These are phyloP conservation scores for Diarsia brunnea DNA, from an alignment of 2,888 invertebrate genomes.

Conservation along the genomic window DNA sequence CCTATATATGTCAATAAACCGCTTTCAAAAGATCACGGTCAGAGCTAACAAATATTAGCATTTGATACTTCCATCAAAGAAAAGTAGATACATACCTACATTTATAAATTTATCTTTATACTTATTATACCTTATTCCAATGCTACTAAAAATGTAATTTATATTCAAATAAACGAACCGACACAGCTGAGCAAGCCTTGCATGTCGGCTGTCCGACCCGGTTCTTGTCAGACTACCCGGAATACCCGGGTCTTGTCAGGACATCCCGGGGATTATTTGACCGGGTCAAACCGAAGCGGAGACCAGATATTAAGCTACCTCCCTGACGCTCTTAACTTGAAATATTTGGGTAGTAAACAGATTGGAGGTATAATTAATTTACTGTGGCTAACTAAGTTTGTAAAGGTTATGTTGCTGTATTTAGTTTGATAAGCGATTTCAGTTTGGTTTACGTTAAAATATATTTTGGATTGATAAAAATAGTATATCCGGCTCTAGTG, in stretches of 20 bases:
- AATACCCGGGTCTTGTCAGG: slow-evolving; percentile 48
- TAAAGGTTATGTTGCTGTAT: neutral
- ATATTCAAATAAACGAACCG: slow-evolving; percentile 48
- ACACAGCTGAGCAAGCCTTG: slow-evolving; percentile 24
- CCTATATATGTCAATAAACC: too few relatives aligned
- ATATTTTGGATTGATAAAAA: neutral
- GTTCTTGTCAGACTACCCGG: slow-evolving; percentile 55
- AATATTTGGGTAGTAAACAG: slow-evolving; percentile 47
- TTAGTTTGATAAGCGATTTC: neutral
- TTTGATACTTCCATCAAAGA: neutral
- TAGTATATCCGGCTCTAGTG: neutral
- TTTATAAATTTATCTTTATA: neutral
- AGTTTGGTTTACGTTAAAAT: neutral
- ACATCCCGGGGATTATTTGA: slow-evolving; percentile 63
- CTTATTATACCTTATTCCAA: neutral
- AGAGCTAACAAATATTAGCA: neutral
- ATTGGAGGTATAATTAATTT: slow-evolving; percentile 43
- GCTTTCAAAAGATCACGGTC: neutral
- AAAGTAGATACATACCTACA: neutral
- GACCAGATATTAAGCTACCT: slow-evolving; percentile 57
- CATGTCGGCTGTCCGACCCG: slow-evolving; percentile 63
- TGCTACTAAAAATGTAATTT: slow-evolving; percentile 12
- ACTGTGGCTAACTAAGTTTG: neutral
- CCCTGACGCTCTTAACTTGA: slow-evolving; percentile 56
- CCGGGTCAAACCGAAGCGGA: slow-evolving; percentile 55